phyloP scores from a whole-genome alignment of 2,888 invertebrate genomes.

The Ceramica pisi region DNA sequence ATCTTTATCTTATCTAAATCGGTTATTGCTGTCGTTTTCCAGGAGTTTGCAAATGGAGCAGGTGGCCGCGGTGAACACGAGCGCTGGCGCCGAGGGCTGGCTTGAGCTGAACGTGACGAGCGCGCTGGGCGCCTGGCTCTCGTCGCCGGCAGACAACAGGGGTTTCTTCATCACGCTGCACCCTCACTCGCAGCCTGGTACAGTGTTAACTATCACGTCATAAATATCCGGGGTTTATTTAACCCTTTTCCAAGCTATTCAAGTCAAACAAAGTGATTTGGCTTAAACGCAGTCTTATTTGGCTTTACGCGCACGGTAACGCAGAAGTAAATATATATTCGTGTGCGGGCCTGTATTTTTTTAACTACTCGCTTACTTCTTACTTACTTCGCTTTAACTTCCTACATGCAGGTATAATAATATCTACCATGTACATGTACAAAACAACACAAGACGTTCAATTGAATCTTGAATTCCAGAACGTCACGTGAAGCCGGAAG shows the following conservation, averaged over 20 bases:
- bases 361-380: too few species aligned
- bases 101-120: constrained; percentile 95
- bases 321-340: too few species aligned
- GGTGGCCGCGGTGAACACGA: constrained; percentile 94
- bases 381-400: too few species aligned
- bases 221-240: too few species aligned
- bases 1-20: too few species aligned
- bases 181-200: constrained; percentile 93
- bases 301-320: too few species aligned
- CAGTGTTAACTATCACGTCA: not conserved
- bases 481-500: constrained; percentile 95
- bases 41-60: constrained; percentile 94
- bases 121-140: constrained; percentile 95
- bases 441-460: not conserved
- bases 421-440: not conserved
- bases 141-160: constrained; percentile 94
- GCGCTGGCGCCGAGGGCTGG: constrained; percentile 96
- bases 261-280: too few species aligned
- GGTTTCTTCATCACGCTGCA: constrained; percentile 96
- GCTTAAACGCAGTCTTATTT: too few species aligned
- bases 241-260: too few species aligned
- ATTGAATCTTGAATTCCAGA: constrained; percentile 82
- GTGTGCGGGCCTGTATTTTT: too few species aligned
- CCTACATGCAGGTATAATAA: too few species aligned
- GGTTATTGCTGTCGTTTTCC: constrained; percentile 29